phyloP scores from a whole-genome alignment of 1,140 invertebrate species.

The Laupala kohalensis region DNA sequence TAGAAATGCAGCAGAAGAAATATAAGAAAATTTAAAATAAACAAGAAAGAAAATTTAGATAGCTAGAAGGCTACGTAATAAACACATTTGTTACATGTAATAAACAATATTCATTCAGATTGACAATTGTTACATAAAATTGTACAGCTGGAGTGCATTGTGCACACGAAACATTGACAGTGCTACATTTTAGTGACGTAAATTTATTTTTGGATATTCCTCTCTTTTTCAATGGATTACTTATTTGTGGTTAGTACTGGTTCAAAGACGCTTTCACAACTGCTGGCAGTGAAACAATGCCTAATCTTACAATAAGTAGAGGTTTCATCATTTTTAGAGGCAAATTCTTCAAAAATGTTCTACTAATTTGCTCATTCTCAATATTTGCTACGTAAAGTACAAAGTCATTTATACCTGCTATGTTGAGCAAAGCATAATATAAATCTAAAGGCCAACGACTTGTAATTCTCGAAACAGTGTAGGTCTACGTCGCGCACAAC shows the following conservation, averaged over 20 bases:
- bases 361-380: not conserved
- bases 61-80: too few species aligned
- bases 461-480: conserved; percentile 16
- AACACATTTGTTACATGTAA: too few species aligned
- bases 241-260: not conserved
- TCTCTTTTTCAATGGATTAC: not conserved
- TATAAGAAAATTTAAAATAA: too few species aligned
- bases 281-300: not conserved
- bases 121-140: too few species aligned
- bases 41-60: too few species aligned
- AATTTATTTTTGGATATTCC: not conserved
- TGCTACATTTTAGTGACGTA: not conserved
- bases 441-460: conserved; percentile 5
- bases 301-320: not conserved
- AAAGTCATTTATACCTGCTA: conserved; percentile 5
- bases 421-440: conserved; percentile 7
- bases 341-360: not conserved
- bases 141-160: too few species aligned
- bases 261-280: not conserved
- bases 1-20: too few species aligned
- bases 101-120: too few species aligned
- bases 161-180: too few species aligned
- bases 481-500: conserved; percentile 20
- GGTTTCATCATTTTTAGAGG: not conserved
- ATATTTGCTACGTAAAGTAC: not conserved